These are phyloP conservation scores for Megamerina dolium DNA, from an alignment of 2,888 invertebrate species.

Conservation along the genomic window DNA sequence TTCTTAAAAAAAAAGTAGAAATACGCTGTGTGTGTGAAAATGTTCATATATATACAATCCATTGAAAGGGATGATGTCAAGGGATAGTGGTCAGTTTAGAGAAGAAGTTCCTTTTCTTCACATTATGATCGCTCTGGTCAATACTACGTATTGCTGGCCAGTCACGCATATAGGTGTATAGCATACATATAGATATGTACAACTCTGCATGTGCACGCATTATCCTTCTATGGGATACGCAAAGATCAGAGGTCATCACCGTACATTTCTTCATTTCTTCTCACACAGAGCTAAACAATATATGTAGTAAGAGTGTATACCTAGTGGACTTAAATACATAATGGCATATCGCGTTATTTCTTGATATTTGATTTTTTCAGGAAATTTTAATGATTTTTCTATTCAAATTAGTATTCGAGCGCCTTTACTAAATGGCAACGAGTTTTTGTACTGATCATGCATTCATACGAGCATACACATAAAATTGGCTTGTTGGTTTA, in stretches of 20 bases:
- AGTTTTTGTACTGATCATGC: no score
- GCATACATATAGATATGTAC: no score
- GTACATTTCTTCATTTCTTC: conserved; percentile 42
- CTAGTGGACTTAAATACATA: neutral
- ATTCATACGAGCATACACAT: no score
- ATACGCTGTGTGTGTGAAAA: conserved; percentile 6
- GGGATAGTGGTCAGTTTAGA: conserved; percentile 20
- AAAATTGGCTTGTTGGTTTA: no score
- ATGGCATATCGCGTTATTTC: neutral
- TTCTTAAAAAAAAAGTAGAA: conserved; percentile 4
- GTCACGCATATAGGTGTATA: conserved; percentile 43
- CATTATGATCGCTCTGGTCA: conserved; percentile 16
- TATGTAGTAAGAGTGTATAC: neutral
- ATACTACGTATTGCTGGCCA: conserved; percentile 43
- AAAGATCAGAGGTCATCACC: conserved; percentile 44
- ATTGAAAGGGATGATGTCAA: no score
- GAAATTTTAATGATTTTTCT: conserved; percentile 43
- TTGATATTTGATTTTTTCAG: conserved; percentile 19
- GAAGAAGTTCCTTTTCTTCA: neutral
- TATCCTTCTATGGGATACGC: conserved; percentile 20
- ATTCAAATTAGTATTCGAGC: conserved; percentile 36
- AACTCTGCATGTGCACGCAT: neutral
- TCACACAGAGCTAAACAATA: no score
- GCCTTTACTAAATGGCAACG: no score
- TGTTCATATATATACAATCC: no score